Evolutionary conservation across 2,888 invertebrate species (phyloP).

Genomic region (Cerceris ruficornis): DNA sequence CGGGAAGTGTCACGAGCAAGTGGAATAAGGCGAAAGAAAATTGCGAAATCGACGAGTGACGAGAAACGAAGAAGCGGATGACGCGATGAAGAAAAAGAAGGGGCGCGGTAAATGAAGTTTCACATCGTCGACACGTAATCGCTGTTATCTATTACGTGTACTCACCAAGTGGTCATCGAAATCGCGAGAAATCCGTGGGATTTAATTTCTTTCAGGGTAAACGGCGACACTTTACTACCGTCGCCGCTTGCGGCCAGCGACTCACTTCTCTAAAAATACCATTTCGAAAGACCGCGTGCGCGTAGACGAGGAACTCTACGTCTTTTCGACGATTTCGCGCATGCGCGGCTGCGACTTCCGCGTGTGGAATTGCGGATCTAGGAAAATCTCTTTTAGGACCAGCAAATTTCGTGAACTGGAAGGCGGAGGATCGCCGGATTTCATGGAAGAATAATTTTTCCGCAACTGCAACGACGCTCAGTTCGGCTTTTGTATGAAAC

Average conservation of each 20-base stretch:
- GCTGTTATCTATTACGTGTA: constrained; percentile 1
- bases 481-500: no score
- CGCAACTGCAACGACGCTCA: no score
- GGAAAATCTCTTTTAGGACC: constrained; percentile 16
- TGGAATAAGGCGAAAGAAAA: no score
- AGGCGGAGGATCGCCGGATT: not conserved
- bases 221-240: constrained; percentile 60
- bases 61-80: not conserved
- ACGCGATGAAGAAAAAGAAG: not conserved
- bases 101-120: not conserved
- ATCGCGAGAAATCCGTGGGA: constrained; percentile 25
- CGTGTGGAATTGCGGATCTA: constrained; percentile 9
- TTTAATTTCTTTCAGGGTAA: constrained; percentile 54
- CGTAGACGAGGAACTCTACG: constrained; percentile 31
- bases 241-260: constrained; percentile 60
- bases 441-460: not conserved
- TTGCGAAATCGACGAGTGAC: not conserved
- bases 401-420: constrained; percentile 13
- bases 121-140: not conserved
- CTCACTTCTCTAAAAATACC: constrained; percentile 67
- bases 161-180: constrained; percentile 52
- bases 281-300: constrained; percentile 68
- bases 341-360: constrained; percentile 42
- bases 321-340: constrained; percentile 38
- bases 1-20: not conserved